Conservation (phyloP, 2,888 invertebrate genomes). For the Pandemis cinnamomeana region DNA sequence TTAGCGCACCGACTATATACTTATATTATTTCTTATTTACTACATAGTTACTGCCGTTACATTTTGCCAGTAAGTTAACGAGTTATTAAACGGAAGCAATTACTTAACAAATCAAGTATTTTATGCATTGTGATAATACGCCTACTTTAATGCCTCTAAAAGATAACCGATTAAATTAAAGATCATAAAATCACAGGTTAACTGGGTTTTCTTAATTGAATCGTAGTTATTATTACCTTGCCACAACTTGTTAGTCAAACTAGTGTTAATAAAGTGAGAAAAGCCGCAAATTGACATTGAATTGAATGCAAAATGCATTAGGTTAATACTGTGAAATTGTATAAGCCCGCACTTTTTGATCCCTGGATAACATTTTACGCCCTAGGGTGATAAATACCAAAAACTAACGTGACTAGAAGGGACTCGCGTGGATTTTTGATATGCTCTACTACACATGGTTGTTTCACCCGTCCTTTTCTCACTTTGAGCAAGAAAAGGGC, state of each 20-base stretch:
- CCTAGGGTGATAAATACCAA: constrained; percentile 48
- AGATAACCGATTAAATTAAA: neutral
- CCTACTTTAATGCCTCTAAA: neutral
- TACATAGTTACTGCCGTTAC: neutral
- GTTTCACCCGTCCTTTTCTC: neutral
- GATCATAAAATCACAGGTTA: neutral
- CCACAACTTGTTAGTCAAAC: constrained; percentile 61
- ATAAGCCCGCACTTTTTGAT: constrained; percentile 69
- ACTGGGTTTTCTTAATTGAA: constrained; percentile 5
- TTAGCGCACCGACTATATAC: too few species aligned
- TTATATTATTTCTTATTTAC: neutral
- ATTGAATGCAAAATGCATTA: constrained; percentile 69
- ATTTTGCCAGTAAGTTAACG: neutral
- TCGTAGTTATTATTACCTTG: constrained; percentile 21
- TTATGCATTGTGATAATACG: constrained; percentile 9
- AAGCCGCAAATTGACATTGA: constrained; percentile 59
- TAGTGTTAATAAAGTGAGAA: constrained; percentile 65
- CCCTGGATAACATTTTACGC: constrained; percentile 65
- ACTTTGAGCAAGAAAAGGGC: neutral
- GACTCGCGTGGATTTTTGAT: neutral
- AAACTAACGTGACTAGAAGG: neutral
- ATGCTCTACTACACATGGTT: too few species aligned
- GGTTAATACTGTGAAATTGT: constrained; percentile 67
- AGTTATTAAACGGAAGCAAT: constrained; percentile 7
- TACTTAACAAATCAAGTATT: constrained; percentile 5